phyloP scores from a whole-genome alignment of 2,888 invertebrate species.

The Cotesia congregata region DNA sequence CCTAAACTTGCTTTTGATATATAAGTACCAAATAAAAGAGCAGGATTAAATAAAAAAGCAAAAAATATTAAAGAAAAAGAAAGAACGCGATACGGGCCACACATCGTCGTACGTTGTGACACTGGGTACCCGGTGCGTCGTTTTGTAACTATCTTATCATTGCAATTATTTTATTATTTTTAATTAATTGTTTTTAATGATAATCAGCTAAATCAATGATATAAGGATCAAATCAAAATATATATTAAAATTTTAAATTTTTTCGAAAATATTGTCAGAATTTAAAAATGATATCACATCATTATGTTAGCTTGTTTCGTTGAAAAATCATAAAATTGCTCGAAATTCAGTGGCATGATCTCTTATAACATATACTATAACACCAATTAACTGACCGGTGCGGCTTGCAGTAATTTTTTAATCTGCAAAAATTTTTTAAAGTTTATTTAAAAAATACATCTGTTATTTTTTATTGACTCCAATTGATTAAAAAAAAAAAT shows the following conservation, averaged over 20 bases:
- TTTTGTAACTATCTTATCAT: slow-evolving; percentile 8
- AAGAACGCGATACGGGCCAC: slow-evolving; percentile 25
- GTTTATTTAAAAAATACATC: too few species aligned
- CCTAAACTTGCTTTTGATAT: background rate
- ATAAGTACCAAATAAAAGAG: background rate
- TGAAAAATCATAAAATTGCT: background rate
- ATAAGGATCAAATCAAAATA: too few species aligned
- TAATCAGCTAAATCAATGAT: too few species aligned
- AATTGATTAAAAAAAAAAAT: background rate
- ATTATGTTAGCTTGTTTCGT: background rate
- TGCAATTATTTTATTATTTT: background rate
- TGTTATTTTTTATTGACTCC: too few species aligned
- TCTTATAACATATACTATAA: too few species aligned
- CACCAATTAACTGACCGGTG: too few species aligned
- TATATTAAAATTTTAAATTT: background rate
- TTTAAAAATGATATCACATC: background rate
- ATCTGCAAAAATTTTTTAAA: too few species aligned
- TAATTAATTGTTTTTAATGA: too few species aligned
- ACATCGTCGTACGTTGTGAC: slow-evolving; percentile 25
- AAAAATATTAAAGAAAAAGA: background rate
- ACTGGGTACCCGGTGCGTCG: slow-evolving; percentile 10
- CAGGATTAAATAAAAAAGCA: slow-evolving; percentile 7
- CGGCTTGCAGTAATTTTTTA: too few species aligned
- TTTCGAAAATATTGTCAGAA: too few species aligned
- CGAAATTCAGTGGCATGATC: background rate